A percentile compares a stretch with the other conserved stretches of the same genome.
Conservation (phyloP, 2,797 vertebrate species). For the Labeo calbasu region DNA sequence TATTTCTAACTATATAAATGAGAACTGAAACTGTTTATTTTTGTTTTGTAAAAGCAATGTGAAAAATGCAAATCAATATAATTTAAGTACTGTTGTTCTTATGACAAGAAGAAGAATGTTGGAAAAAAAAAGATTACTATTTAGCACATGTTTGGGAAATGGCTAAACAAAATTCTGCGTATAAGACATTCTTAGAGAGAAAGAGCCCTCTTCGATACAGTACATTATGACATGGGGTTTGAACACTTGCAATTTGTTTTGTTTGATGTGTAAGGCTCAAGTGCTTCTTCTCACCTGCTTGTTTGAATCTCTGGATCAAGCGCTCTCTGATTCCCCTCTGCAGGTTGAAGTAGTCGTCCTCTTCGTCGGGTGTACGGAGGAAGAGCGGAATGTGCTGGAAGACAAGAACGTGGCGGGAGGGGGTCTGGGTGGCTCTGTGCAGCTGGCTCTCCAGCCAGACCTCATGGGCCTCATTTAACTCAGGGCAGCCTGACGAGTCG, state of each 20-base stretch:
- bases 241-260: background rate
- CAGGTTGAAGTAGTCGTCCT: constrained; percentile 93
- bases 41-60: background rate
- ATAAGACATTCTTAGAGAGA: background rate
- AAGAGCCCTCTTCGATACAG: background rate
- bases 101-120: background rate
- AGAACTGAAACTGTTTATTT: background rate
- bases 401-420: constrained; percentile 83
- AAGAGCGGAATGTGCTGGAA: constrained; percentile 98
- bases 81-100: background rate
- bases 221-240: background rate
- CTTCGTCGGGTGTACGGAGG: constrained; percentile 83
- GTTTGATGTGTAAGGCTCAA: constrained; percentile 26
- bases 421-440: constrained; percentile 68
- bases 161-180: background rate
- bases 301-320: constrained; percentile 86
- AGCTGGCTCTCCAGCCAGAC: constrained; percentile 90
- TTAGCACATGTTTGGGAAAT: background rate
- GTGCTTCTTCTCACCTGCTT: constrained; percentile 75
- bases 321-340: constrained; percentile 77
- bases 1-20: background rate
- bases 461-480: constrained; percentile 86
- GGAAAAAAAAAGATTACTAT: background rate
- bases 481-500: constrained; percentile 84
- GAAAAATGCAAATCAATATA: background rate